Evolutionary conservation across 2,113 vertebrate genomes (phyloP), one percentile per base, ranked within the genome.

Genomic region (Fulmarus glacialis): DNA sequence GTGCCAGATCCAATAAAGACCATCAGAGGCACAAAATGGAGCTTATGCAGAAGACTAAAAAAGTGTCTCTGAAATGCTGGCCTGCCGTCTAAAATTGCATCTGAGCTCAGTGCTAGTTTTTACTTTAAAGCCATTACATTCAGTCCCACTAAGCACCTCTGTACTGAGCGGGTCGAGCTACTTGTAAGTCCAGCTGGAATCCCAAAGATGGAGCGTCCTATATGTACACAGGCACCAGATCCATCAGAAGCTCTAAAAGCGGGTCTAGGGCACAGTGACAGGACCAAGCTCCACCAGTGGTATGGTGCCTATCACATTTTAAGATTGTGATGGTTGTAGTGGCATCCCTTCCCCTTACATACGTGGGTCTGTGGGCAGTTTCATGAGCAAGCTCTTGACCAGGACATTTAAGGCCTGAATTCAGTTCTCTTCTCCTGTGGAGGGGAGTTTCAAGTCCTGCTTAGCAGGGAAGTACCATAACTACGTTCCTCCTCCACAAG

Each of bases 231-330:
- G 50, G 53, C 1, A 0, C 12, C 32, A 84, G n/a, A 73, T 19
- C 7, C 53, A 52, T 23, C 6, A 8, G 22, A 70, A 74, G 15
- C 40, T 66, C 64, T 59, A 47, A 63, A 68, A n/a, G 24, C 50
- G 56, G 34, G 9, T 47, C n/a, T 62, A 53, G 29, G 16, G 8
- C 22, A 42, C 20, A 47, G 38, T 2, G 50, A 60, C 15, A 45
- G 42, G 22, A 56, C 47, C 36, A 85, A 36, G 5, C 16, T 42
- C 23, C 55, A 48, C 6, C 23, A 48, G 2, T 0, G 0, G 8
- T 15, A 5, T 34, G 40, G 6, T 80, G n/a, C 22, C 32, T 70
- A 87, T 9, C 4, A 26, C 15, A 29, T 63, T 82, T 67, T 42
- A 50, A 47, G 11, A 32, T 4, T 3, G 3, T 3, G 18, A 40